A percentile compares a stretch with the other conserved stretches of the same genome.
phyloP scores from a whole-genome alignment of 2,797 vertebrate species.

The Synaphobranchus kaupii region DNA sequence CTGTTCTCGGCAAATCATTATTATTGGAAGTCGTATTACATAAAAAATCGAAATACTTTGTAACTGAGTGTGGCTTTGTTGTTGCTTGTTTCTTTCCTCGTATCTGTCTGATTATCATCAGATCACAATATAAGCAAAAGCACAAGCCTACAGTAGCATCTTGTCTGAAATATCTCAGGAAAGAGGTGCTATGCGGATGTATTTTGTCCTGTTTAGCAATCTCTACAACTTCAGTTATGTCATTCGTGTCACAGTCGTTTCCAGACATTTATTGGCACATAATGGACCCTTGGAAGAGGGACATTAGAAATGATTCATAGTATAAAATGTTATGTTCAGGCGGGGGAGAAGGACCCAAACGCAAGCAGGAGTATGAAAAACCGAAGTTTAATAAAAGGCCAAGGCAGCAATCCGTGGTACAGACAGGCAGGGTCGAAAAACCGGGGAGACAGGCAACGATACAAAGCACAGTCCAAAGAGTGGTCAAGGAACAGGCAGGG shows the following conservation, averaged over 20 bases:
- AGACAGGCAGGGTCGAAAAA: too few relatives aligned
- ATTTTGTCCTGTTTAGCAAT: not conserved
- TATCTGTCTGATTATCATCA: not conserved
- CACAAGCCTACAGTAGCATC: too few relatives aligned
- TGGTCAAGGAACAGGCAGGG: too few relatives aligned
- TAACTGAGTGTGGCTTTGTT: not conserved
- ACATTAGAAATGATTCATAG: not conserved
- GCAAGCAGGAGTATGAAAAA: too few relatives aligned
- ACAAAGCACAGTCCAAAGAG: too few relatives aligned
- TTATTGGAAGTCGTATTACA: not conserved
- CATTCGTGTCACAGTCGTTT: not conserved
- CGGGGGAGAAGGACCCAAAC: too few relatives aligned
- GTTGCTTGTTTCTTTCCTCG: not conserved
- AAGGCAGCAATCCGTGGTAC: too few relatives aligned
- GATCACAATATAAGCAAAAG: not conserved
- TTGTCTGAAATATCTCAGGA: not conserved
- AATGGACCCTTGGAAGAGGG: not conserved
- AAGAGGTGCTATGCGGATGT: too few relatives aligned
- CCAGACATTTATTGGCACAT: not conserved
- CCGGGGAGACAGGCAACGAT: too few relatives aligned
- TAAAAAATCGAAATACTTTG: not conserved
- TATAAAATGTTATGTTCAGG: too few relatives aligned
- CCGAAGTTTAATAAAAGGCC: too few relatives aligned
- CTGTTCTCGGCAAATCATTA: not conserved
- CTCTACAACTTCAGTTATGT: not conserved